phyloP scores from a whole-genome alignment of 2,797 vertebrate species.

The Gastrophryne carolinensis region DNA sequence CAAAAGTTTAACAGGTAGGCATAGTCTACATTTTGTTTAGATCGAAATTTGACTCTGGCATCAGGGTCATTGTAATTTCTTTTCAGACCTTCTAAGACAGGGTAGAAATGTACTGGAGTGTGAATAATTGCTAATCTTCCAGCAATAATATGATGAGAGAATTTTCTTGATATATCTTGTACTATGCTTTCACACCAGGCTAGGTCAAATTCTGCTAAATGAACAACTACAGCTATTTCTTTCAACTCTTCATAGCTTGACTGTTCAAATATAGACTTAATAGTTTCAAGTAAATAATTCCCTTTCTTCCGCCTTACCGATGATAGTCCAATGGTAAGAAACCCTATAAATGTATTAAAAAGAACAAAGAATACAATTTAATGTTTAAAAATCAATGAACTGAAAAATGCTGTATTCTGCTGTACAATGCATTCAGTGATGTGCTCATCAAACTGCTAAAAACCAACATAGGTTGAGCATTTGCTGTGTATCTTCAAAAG shows the following conservation, averaged over 20 bases:
- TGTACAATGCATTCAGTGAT: too few species aligned
- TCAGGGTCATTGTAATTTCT: conserved; percentile 97
- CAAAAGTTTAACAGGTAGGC: conserved; percentile 97
- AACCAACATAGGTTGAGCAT: too few species aligned
- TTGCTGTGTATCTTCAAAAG: too few species aligned
- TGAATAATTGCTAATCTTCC: conserved; percentile 93
- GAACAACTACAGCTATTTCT: conserved; percentile 94
- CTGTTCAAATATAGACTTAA: conserved; percentile 98
- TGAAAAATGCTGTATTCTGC: too few species aligned
- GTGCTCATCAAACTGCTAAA: too few species aligned
- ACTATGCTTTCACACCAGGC: conserved; percentile 88
- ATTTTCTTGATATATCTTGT: conserved; percentile 92
- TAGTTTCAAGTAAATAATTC: conserved; percentile 94
- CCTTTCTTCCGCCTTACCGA: conserved; percentile 93
- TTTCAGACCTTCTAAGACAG: conserved; percentile 89
- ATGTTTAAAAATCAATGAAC: too few species aligned
- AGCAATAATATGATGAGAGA: conserved; percentile 94
- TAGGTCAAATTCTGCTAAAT: conserved; percentile 90
- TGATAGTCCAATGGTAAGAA: conserved; percentile 90
- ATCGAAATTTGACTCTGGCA: conserved; percentile 92
- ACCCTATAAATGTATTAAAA: conserved; percentile 77
- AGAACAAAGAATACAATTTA: too few species aligned
- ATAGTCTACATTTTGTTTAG: conserved; percentile 97
- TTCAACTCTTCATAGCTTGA: conserved; percentile 97
- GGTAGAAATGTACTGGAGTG: conserved; percentile 89